A percentile compares a stretch with the other conserved stretches of the same genome.
phyloP scores from a whole-genome alignment of 1,140 invertebrate genomes.

The Phocides pigmalion region DNA sequence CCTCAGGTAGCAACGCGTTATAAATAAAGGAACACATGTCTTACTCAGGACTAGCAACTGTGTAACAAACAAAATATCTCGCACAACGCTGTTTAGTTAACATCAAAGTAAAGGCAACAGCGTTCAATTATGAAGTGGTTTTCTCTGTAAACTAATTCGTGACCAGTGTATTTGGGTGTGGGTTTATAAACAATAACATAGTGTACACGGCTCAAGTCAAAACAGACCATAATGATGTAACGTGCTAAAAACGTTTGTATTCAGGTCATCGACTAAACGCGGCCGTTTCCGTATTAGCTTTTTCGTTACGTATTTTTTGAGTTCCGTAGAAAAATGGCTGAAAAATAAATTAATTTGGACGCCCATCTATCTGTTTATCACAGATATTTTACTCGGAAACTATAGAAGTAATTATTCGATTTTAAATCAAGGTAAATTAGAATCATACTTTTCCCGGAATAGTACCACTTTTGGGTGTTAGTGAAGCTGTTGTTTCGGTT shows the following conservation, averaged over 20 bases:
- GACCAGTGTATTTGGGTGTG: slow-evolving; percentile 5
- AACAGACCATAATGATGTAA: slow-evolving; percentile 47
- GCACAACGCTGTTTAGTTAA: background rate
- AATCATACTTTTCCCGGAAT: too few relatives aligned
- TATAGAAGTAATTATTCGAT: too few relatives aligned
- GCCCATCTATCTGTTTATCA: too few relatives aligned
- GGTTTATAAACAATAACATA: slow-evolving; percentile 19
- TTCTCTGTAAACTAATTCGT: slow-evolving; percentile 11
- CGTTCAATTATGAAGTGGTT: slow-evolving; percentile 13
- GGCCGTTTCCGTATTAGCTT: slow-evolving; percentile 27
- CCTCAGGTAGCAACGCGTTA: too few relatives aligned
- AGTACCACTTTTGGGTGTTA: too few relatives aligned
- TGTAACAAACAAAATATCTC: too few relatives aligned
- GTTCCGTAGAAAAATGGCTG: slow-evolving; percentile 1
- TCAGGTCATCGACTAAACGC: slow-evolving; percentile 32
- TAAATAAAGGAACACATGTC: too few relatives aligned
- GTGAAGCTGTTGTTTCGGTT: too few relatives aligned
- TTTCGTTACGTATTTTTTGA: background rate
- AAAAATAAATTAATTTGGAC: too few relatives aligned
- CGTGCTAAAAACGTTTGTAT: slow-evolving; percentile 41
- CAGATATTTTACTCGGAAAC: too few relatives aligned
- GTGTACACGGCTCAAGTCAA: slow-evolving; percentile 34
- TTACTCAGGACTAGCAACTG: too few relatives aligned
- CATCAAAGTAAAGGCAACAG: background rate
- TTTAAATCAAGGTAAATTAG: too few relatives aligned